Evolutionary conservation across 2,888 invertebrate species (phyloP).

Genomic region (Lycia hirtaria): DNA sequence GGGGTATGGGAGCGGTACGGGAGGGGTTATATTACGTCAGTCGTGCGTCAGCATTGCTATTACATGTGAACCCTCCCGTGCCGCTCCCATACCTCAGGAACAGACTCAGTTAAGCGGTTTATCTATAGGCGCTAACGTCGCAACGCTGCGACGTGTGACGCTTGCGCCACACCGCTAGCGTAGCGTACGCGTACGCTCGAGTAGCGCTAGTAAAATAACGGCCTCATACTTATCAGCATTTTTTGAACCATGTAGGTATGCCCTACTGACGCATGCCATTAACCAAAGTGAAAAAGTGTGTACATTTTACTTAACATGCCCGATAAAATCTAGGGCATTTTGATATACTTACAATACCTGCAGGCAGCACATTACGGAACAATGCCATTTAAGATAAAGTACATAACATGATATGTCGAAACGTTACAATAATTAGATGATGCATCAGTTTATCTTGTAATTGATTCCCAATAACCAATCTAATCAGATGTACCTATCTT

Average conservation of each 20-base stretch:
- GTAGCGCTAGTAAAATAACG: background rate
- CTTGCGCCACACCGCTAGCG: no score
- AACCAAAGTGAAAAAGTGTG: conserved; percentile 9
- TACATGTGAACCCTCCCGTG: no score
- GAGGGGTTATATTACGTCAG: no score
- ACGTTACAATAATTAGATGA: conserved; percentile 28
- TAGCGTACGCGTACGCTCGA: no score
- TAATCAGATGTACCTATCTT: conserved; percentile 6
- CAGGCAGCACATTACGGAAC: conserved; percentile 1
- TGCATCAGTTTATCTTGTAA: conserved; percentile 12
- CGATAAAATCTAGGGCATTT: conserved; percentile 5
- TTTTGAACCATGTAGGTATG: background rate
- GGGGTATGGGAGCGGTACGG: no score
- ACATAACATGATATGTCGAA: conserved; percentile 6
- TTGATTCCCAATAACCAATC: conserved; percentile 13
- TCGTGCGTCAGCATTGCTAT: no score
- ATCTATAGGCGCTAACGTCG: no score
- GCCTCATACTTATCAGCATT: no score
- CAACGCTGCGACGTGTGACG: no score
- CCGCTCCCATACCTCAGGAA: no score
- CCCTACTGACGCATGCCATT: background rate
- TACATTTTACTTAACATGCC: conserved; percentile 12
- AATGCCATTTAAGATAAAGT: conserved; percentile 13
- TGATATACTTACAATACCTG: conserved; percentile 3
- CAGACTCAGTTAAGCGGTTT: no score